Conservation (phyloP, 2,113 vertebrate genomes). For the Xiphias gladius region DNA sequence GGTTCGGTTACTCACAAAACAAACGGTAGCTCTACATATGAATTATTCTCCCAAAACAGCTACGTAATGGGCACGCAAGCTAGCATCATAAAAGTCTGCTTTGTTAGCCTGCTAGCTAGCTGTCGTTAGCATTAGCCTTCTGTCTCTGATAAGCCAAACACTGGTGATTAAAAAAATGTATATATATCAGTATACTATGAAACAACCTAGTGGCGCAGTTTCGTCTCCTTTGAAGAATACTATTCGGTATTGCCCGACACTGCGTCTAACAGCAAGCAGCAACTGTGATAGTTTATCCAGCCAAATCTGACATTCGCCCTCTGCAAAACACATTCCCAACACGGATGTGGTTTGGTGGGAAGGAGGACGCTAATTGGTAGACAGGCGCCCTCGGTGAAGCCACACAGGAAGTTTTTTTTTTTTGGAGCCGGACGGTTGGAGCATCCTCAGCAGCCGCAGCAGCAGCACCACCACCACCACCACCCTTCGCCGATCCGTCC, state of each 20-base stretch:
- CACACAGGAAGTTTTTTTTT: conserved; percentile 60
- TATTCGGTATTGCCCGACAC: too few relatives aligned
- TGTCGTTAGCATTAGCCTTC: conserved; percentile 46
- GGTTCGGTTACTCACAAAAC: neutral
- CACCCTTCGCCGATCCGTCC: too few relatives aligned
- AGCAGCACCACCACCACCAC: too few relatives aligned
- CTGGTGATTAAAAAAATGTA: neutral
- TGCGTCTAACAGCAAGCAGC: neutral
- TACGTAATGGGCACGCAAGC: neutral
- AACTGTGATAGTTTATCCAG: neutral
- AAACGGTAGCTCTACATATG: too few relatives aligned
- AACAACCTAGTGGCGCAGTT: neutral
- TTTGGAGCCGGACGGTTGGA: neutral
- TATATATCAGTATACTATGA: neutral
- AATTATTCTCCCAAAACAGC: neutral
- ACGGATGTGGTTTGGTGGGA: conserved; percentile 48
- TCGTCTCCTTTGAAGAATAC: neutral
- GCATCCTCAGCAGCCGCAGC: neutral
- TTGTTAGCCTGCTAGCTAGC: conserved; percentile 67
- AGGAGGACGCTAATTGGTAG: conserved; percentile 64
- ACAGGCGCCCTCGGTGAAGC: conserved; percentile 4
- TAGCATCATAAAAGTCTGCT: conserved; percentile 51
- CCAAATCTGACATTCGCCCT: conserved; percentile 17
- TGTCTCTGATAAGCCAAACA: neutral
- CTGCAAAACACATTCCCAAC: conserved; percentile 66